Percentiles rank a stretch among this genome's conserved stretches.
These are phyloP conservation scores for Rhinogobius similis DNA, from an alignment of 2,113 vertebrate genomes.

Conservation along the genomic window DNA sequence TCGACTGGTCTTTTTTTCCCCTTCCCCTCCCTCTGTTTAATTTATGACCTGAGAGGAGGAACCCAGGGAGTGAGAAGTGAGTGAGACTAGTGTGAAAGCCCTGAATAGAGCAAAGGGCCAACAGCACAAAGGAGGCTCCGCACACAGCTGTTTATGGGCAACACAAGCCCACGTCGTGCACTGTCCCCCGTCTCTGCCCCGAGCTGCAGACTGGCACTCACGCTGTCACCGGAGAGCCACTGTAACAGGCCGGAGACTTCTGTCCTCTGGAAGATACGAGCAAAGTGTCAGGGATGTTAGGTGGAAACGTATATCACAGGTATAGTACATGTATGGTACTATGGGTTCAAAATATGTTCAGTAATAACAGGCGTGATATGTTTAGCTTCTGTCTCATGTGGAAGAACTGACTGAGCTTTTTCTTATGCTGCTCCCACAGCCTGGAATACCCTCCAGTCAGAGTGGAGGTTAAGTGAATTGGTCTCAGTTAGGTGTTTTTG, in stretches of 20 bases:
- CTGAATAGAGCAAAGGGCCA: constrained; percentile 75
- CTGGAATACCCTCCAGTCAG: too few species aligned
- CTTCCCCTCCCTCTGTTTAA: constrained; percentile 58
- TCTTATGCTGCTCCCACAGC: too few species aligned
- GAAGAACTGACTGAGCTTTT: too few species aligned
- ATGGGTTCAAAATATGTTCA: too few species aligned
- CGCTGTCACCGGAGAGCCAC: constrained; percentile 48
- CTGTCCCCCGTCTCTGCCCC: constrained; percentile 36
- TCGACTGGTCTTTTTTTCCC: constrained; percentile 65
- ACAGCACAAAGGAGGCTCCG: constrained; percentile 72
- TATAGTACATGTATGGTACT: too few species aligned
- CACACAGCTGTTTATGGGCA: constrained; percentile 73
- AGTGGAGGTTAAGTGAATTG: too few species aligned
- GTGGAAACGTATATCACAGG: too few species aligned
- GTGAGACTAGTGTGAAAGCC: constrained; percentile 78
- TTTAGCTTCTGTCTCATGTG: too few species aligned
- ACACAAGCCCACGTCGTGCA: constrained; percentile 51
- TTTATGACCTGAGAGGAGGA: constrained; percentile 79
- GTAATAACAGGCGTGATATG: too few species aligned
- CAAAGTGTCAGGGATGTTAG: too few species aligned
- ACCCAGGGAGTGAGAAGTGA: constrained; percentile 79
- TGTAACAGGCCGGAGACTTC: constrained; percentile 32
- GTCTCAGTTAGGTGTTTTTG: too few species aligned
- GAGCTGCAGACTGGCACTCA: constrained; percentile 54
- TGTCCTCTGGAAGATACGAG: constrained; percentile 1